phyloP scores from a whole-genome alignment of 2,888 invertebrate genomes.

The Cataglyphis altisquamis region DNA sequence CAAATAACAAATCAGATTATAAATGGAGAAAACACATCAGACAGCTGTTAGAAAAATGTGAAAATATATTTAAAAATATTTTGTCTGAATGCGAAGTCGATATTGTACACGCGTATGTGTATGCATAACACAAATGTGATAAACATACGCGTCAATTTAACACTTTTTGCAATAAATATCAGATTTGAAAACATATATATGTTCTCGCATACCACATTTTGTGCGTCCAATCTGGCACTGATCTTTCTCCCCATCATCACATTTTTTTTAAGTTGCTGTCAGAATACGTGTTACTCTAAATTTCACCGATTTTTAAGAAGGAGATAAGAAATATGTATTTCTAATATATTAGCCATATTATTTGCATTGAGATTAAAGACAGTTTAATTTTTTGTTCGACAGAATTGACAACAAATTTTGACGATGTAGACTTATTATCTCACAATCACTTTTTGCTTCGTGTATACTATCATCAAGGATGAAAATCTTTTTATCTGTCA shows the following conservation, averaged over 20 bases:
- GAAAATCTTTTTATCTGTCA: background rate
- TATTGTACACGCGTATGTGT: background rate
- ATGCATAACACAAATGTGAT: background rate
- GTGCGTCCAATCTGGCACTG: background rate
- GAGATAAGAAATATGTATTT: background rate
- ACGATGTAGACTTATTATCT: background rate
- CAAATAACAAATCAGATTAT: background rate
- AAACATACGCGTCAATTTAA: background rate
- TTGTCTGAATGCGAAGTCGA: too few species aligned
- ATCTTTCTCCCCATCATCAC: background rate
- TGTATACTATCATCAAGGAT: background rate
- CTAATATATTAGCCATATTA: background rate
- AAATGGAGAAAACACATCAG: background rate
- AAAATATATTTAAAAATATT: background rate
- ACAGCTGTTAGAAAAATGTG: background rate
- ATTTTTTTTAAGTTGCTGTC: background rate
- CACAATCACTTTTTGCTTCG: background rate
- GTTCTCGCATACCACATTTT: background rate
- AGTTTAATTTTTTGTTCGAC: background rate
- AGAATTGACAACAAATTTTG: background rate
- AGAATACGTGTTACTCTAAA: background rate
- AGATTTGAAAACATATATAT: background rate
- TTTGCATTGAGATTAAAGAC: background rate
- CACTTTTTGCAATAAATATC: background rate
- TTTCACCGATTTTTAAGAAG: background rate